A percentile compares a stretch with the other conserved stretches of the same genome.
These are phyloP conservation scores for Numenius arquata DNA, from an alignment of 2,113 vertebrate species.

Conservation along the genomic window DNA sequence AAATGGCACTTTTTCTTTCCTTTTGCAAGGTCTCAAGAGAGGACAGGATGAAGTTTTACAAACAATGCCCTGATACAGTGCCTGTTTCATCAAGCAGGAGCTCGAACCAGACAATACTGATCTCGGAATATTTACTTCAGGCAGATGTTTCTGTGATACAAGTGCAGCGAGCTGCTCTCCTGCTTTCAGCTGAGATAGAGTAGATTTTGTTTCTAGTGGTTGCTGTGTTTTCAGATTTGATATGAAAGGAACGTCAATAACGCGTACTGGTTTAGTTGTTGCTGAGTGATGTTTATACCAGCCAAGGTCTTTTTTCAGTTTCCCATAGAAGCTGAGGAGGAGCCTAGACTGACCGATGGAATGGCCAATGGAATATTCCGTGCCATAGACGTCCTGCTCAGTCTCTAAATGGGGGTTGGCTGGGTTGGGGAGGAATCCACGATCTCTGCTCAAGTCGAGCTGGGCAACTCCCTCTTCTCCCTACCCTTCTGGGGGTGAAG, in stretches of 20 bases:
- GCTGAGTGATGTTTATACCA: not conserved
- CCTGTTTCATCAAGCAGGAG: not conserved
- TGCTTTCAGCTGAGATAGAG: not conserved
- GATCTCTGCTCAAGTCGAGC: not conserved
- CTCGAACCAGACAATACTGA: not conserved
- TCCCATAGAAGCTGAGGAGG: not conserved
- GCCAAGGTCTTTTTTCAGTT: not conserved
- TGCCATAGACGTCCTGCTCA: not conserved
- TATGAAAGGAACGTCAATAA: not conserved
- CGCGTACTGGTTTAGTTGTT: not conserved
- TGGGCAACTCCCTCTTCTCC: not conserved
- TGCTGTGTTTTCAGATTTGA: not conserved
- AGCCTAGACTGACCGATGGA: not conserved
- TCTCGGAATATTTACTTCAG: not conserved
- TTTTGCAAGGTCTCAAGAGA: not conserved
- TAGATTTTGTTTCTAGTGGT: not conserved
- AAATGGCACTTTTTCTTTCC: not conserved
- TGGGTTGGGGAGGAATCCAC: not conserved
- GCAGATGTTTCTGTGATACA: not conserved
- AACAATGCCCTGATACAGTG: too few species aligned
- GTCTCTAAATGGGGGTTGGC: not conserved
- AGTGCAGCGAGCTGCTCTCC: not conserved
- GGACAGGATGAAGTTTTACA: not conserved
- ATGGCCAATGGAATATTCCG: not conserved
- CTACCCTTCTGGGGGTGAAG: not conserved